Base-by-base conservation (phyloP, 2,113 vertebrate genomes). In the Scomber scombrus region DNA sequence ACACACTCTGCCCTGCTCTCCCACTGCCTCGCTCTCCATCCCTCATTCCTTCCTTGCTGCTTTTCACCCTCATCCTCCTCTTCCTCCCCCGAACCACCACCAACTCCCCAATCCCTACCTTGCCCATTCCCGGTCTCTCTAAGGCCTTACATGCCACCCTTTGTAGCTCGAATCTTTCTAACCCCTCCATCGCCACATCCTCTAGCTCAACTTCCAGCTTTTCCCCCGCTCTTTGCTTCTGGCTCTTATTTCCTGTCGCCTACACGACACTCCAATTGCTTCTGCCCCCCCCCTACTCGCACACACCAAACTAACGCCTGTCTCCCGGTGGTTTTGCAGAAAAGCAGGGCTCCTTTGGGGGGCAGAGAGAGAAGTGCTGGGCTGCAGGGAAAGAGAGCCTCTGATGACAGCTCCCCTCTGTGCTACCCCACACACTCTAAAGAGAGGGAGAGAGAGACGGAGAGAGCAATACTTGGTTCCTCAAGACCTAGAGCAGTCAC, bases 401-500 rank as follows among this genome's bases (percentile, higher is more conserved):
- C 82, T 75, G 85, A 85, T 89, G 91, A 90, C 85, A 89, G 89
- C 66, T 84, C 84, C 58, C 31, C 57, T 82, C 71, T 90, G 71
- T 86, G 71, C 75, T 77, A 43, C 72, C 81, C 56, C 67, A 77
- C 85, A 81, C 83, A 78, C 71, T 58, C 49, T 47, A 57, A n/a
- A 63, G 16, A 46, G 31, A n/a, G 40, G 65, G 70, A 65, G 50
- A 65, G 31, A 23, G 26, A 43, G 16, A 60, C 23, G 47, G 21
- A 54, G 49, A 56, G 58, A 76, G 63, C 78, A 82, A 61, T 64
- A 78, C 75, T 84, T 80, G 75, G 84, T 87, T 92, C 83, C 82
- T 86, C 64, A 74, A 82, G 83, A 91, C 89, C 85, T 85, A 90
- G 85, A 90, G 92, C 89, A 92, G 89, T 91, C 93, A 92, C 90